phyloP scores from a whole-genome alignment of 1,140 invertebrate species.

The Lycorma delicatula region DNA sequence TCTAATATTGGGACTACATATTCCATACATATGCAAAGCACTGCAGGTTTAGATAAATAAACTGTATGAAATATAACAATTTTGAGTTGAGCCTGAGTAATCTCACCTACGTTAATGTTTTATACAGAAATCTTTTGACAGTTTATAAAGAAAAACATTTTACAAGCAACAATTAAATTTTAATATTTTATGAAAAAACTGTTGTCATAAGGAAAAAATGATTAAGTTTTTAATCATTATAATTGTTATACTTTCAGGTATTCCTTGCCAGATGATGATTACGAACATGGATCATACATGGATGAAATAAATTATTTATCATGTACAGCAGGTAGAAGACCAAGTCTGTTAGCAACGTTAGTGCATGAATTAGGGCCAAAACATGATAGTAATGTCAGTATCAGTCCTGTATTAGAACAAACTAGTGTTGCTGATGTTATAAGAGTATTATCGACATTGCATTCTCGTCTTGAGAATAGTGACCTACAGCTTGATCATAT shows the following conservation, averaged over 20 bases:
- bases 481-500: background rate
- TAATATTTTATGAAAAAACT: no score
- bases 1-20: no score
- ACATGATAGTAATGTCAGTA: constrained; percentile 30
- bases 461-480: constrained; percentile 23
- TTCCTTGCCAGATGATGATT: constrained; percentile 9
- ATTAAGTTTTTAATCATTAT: no score
- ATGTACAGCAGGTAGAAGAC: constrained; percentile 10
- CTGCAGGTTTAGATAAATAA: no score
- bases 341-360: constrained; percentile 16
- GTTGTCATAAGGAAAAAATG: background rate
- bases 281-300: background rate
- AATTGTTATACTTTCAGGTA: background rate
- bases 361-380: constrained; percentile 17
- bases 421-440: constrained; percentile 67
- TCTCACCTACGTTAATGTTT: no score
- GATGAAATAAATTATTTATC: constrained; percentile 15
- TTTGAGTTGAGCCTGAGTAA: no score
- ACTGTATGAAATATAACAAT: no score
- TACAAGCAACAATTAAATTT: no score
- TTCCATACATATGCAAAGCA: no score
- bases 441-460: constrained; percentile 54
- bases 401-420: constrained; percentile 51
- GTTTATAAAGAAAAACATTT: no score
- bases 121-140: no score